phyloP scores from a whole-genome alignment of 2,888 invertebrate species.

The Lamproptera curius region DNA sequence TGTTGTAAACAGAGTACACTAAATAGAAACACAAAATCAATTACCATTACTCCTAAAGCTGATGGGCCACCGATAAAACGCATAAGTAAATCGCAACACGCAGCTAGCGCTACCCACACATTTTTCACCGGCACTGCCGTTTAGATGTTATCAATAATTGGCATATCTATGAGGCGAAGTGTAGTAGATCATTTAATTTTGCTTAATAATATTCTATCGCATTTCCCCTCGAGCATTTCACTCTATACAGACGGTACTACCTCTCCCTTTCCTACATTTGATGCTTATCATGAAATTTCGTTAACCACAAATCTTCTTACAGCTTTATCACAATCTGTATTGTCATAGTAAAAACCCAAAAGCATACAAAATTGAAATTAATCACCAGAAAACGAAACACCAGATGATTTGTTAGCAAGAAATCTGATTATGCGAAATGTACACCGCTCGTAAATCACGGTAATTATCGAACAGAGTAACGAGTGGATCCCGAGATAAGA shows the following conservation, averaged over 20 bases:
- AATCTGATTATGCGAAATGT: constrained; percentile 1
- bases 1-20: constrained; percentile 32
- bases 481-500: constrained; percentile 15
- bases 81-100: constrained; percentile 48
- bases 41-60: constrained; percentile 56
- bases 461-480: constrained; percentile 1
- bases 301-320: no score
- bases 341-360: no score
- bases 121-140: constrained; percentile 53
- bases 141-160: constrained; percentile 73
- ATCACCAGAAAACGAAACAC: no score
- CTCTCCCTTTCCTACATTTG: no score
- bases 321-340: no score
- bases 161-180: constrained; percentile 67
- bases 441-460: constrained; percentile 3
- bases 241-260: neutral
- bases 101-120: constrained; percentile 58
- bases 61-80: constrained; percentile 51
- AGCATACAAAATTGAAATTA: no score
- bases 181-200: constrained; percentile 76
- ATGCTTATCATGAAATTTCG: no score
- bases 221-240: constrained; percentile 48
- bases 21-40: constrained; percentile 56
- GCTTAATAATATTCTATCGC: constrained; percentile 77
- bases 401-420: neutral